Base-by-base conservation (phyloP, 30 jellyfish, hydroid and myxozoan genomes). In the Sanderia malayensis region DNA sequence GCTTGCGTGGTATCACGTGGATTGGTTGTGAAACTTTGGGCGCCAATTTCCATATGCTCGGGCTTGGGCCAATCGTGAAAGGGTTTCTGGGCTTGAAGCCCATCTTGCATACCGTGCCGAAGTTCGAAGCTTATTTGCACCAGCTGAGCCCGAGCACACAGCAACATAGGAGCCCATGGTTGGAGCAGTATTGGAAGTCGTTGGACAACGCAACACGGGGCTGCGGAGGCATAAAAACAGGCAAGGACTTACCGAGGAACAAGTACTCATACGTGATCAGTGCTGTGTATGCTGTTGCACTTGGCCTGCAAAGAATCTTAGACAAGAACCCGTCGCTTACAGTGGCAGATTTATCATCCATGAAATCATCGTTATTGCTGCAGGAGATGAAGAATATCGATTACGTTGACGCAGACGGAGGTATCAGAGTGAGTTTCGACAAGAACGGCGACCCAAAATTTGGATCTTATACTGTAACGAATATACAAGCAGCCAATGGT, bases 11-110 rank as follows among this genome's bases (percentile, higher is more conserved):
- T 47, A 46, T 67, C n/a, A 80, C 88, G 1, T 87, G 96, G 96
- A 27, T 87, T 8, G 96, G 96, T 6, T 81, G 92, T 19, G 96
- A 87, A 53, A 80, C 85, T 0, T 79, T 94, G 73, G 94, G 94
- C 18, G 57, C 61, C 55, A 77, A 79, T 30, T 46, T 31, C 11
- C 71, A 80, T 47, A 24, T 80, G 7, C 34, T 68, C 13, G 79
- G 44, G 18, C 71, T 80, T 0, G 93, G 78, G 15, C 61, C 25
- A 17, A 80, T 80, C 8, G 57, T 80, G 10, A 31, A 71, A 24
- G 80, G 88, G 1, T 64, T 76, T 44, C 32, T 86, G 17, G 84
- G 91, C 2, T 60, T 86, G 24, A 86, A 79, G 44, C 87, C 88
- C 2, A 80, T 84, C 18, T 58, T 86, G 4, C 41, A 31, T 22